Percentiles rank a stretch among this genome's conserved stretches.
These are phyloP conservation scores for Rhodophaea formosa DNA, from an alignment of 2,888 invertebrate genomes.

Conservation along the genomic window DNA sequence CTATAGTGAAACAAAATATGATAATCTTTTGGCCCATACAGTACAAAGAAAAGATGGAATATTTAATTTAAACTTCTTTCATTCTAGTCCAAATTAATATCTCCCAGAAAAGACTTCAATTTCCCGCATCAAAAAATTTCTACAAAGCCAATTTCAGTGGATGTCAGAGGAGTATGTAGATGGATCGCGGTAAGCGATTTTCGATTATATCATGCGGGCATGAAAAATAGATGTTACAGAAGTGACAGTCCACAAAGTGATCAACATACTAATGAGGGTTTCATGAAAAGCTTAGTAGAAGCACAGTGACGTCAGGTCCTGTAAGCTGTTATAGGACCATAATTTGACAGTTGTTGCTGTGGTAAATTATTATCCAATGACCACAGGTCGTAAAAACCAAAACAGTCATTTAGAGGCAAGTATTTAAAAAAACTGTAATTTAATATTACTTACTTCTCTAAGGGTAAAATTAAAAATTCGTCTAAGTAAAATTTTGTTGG, in stretches of 20 bases:
- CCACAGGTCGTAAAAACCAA: too few relatives aligned
- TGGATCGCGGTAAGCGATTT: slow-evolving; percentile 60
- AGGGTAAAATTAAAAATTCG: too few relatives aligned
- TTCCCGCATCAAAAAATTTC: slow-evolving; percentile 35
- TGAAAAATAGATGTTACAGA: neutral
- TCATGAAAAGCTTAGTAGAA: neutral
- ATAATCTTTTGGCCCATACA: too few relatives aligned
- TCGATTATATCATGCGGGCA: slow-evolving; percentile 62
- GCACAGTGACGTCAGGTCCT: too few relatives aligned
- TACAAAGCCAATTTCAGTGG: slow-evolving; percentile 54
- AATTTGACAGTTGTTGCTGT: too few relatives aligned
- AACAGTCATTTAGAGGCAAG: too few relatives aligned
- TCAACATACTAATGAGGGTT: neutral
- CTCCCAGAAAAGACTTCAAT: slow-evolving; percentile 19
- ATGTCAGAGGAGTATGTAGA: slow-evolving; percentile 54
- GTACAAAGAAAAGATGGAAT: neutral
- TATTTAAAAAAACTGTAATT: too few relatives aligned
- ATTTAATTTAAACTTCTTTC: neutral
- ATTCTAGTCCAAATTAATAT: neutral
- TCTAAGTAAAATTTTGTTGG: too few relatives aligned
- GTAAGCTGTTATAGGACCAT: too few relatives aligned
- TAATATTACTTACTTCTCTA: too few relatives aligned
- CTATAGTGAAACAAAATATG: too few relatives aligned
- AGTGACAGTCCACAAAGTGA: neutral
- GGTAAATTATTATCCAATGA: too few relatives aligned